A percentile compares a stretch with the other conserved stretches of the same genome.
These are phyloP conservation scores for Phocides pigmalion DNA, from an alignment of 1,140 invertebrate species.

Conservation along the genomic window DNA sequence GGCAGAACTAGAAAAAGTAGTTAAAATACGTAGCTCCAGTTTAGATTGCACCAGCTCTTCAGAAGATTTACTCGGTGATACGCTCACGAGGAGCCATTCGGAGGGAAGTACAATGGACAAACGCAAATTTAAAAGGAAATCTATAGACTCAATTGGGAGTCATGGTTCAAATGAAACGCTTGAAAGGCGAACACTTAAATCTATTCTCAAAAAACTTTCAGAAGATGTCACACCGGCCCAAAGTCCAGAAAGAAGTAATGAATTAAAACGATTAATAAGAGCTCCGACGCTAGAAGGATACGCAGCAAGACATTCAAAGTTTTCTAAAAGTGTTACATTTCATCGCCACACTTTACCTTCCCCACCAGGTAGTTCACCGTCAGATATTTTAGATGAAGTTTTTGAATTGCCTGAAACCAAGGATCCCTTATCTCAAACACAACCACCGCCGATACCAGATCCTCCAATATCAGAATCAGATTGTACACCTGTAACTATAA, in stretches of 20 bases:
- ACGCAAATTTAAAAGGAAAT: slow-evolving; percentile 74
- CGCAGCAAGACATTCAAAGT: slow-evolving; percentile 93
- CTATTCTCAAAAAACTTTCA: slow-evolving; percentile 92
- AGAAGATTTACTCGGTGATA: slow-evolving; percentile 85
- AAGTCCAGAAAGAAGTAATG: slow-evolving; percentile 79
- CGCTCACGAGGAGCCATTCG: slow-evolving; percentile 87
- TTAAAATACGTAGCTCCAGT: slow-evolving; percentile 90
- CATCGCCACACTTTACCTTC: slow-evolving; percentile 92
- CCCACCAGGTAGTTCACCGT: slow-evolving; percentile 86
- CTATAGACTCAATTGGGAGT: slow-evolving; percentile 80
- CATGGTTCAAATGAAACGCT: slow-evolving; percentile 93
- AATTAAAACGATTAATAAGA: slow-evolving; percentile 87
- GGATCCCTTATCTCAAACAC: slow-evolving; percentile 36
- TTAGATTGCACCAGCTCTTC: slow-evolving; percentile 89
- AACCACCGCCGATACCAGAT: slow-evolving; percentile 33
- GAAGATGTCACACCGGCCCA: slow-evolving; percentile 83
- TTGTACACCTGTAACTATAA: slow-evolving; percentile 24
- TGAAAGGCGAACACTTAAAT: slow-evolving; percentile 92
- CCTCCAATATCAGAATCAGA: slow-evolving; percentile 30
- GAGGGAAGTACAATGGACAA: slow-evolving; percentile 85
- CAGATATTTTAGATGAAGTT: slow-evolving; percentile 57
- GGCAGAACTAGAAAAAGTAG: slow-evolving; percentile 90
- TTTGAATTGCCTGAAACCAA: slow-evolving; percentile 61
- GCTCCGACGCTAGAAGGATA: slow-evolving; percentile 94
- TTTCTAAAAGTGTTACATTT: slow-evolving; percentile 95